Evolutionary conservation across 2,113 vertebrate genomes (phyloP).

Genomic region (Hippoglossus stenolepis): DNA sequence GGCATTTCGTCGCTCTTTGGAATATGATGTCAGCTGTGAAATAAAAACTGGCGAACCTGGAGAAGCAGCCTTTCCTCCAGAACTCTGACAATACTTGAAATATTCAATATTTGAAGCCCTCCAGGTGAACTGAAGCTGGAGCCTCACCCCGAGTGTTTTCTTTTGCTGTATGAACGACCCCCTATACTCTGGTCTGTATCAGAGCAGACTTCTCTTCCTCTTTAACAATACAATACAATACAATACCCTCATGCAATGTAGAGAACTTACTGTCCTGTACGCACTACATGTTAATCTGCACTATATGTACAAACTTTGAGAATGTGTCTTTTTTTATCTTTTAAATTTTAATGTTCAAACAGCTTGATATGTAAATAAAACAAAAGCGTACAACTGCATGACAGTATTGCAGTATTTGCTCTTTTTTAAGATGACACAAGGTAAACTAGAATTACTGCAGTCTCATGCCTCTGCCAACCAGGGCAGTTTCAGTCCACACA

Average conservation of each 20-base stretch:
- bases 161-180: background rate
- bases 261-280: slow-evolving; percentile 53
- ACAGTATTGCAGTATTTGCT: slow-evolving; percentile 3
- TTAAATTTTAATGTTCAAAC: slow-evolving; percentile 59
- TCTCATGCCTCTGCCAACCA: too few relatives aligned
- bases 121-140: slow-evolving; percentile 42
- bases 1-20: slow-evolving; percentile 29
- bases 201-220: slow-evolving; percentile 31
- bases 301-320: slow-evolving; percentile 68
- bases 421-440: background rate
- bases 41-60: slow-evolving; percentile 37
- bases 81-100: slow-evolving; percentile 68
- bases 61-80: slow-evolving; percentile 37
- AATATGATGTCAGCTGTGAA: slow-evolving; percentile 63
- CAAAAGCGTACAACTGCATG: slow-evolving; percentile 45
- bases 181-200: slow-evolving; percentile 34
- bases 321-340: slow-evolving; percentile 72
- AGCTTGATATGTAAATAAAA: slow-evolving; percentile 73
- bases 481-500: too few relatives aligned
- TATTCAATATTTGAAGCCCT: slow-evolving; percentile 48
- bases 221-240: slow-evolving; percentile 36
- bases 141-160: slow-evolving; percentile 27
- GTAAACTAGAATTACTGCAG: background rate
- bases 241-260: slow-evolving; percentile 59
- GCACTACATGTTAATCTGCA: slow-evolving; percentile 67